Conservation (phyloP, 2,797 vertebrate species). For the Chrosomus eos region DNA sequence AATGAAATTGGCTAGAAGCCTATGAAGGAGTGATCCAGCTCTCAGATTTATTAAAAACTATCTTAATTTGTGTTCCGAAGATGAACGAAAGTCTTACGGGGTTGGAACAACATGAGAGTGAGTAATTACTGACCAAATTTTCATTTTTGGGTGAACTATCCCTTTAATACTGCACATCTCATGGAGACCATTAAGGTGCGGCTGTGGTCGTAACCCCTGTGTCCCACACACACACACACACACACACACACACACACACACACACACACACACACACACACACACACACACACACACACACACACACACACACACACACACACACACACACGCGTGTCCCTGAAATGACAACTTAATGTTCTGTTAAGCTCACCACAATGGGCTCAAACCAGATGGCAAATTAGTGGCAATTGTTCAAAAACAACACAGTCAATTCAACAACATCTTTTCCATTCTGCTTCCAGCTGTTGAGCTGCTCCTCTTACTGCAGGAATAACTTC, state of each 20-base stretch:
- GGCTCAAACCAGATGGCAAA: slow-evolving; percentile 81
- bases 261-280: slow-evolving; percentile 66
- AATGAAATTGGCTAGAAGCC: no score
- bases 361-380: slow-evolving; percentile 69
- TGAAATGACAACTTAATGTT: slow-evolving; percentile 74
- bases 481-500: slow-evolving; percentile 14
- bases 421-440: slow-evolving; percentile 69
- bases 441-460: slow-evolving; percentile 55
- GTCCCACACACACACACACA: slow-evolving; percentile 49
- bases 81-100: no score
- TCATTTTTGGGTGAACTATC: no score
- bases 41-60: no score
- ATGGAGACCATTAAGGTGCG: not conserved
- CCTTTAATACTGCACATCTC: not conserved
- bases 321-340: slow-evolving; percentile 67
- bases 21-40: no score
- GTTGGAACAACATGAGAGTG: no score
- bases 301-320: slow-evolving; percentile 51
- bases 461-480: slow-evolving; percentile 52
- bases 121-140: no score
- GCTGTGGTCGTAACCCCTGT: slow-evolving; percentile 14
- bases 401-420: slow-evolving; percentile 81
- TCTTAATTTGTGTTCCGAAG: no score
- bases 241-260: slow-evolving; percentile 61
- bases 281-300: slow-evolving; percentile 61